Evolutionary conservation across 2,113 vertebrate genomes (phyloP).

Genomic region (Eclectus roratus): DNA sequence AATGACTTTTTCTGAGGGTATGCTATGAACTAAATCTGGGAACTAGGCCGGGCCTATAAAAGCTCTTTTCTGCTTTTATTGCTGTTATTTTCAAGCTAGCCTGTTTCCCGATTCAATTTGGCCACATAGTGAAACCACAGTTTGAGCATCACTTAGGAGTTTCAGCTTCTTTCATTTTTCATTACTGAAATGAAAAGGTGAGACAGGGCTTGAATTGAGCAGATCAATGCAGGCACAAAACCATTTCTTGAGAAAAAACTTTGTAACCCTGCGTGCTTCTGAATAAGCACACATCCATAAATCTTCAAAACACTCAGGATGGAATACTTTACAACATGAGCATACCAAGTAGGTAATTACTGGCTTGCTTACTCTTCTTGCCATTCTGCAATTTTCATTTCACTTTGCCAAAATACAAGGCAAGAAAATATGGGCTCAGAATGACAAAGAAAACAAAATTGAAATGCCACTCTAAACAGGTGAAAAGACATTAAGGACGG

Average conservation of each 20-base stretch:
- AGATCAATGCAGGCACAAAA: background rate
- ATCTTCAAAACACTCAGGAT: background rate
- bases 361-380: background rate
- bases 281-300: background rate
- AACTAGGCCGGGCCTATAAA: background rate
- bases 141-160: background rate
- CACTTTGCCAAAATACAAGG: background rate
- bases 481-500: background rate
- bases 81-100: background rate
- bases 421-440: background rate
- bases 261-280: background rate
- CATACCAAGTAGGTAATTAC: conserved; percentile 14
- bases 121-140: background rate
- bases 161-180: background rate
- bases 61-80: background rate
- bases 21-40: background rate
- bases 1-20: background rate
- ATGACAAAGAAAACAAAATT: background rate
- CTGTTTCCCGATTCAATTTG: background rate
- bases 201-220: background rate
- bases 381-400: background rate
- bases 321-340: background rate
- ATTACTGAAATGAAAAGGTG: background rate
- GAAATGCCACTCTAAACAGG: background rate
- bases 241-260: background rate